Base-by-base conservation (phyloP, 2,888 invertebrate genomes). In the Melieria crassipennis region DNA sequence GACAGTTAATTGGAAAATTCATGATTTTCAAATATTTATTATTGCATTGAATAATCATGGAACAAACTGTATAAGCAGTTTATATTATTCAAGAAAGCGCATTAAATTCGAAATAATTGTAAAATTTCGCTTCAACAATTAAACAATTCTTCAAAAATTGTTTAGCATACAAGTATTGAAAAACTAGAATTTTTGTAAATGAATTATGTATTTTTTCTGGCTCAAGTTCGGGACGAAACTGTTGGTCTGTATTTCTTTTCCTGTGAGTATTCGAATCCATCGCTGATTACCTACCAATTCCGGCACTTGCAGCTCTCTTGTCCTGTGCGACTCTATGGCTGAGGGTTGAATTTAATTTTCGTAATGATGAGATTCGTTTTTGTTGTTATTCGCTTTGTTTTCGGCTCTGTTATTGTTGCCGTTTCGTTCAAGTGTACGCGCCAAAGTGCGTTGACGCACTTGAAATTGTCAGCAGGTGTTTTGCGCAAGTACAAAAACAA, bases 401-500 rank as follows among this genome's bases (percentile, higher is more conserved):
- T 58, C 55, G 46, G 52, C 52, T 10, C 52, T 61, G 46, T 70
- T 70, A 30, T 43, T 65, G 52, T 55, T 61, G 58, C n/a, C n/a
- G 13, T 64, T 68, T 52, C 52, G 13, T 16, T 30, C 72, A 74
- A 76, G 74, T 77, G 73, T 30, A 30, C 30, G 30, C 30, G 30
- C 69, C 73, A 73, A 76, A 75, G 74, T 75, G 76, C 73, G 78
- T 76, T 73, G 78, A 64, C 58, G 80, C 84, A 85, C 86, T 85
- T 84, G 80, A 85, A 84, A 84, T 85, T 85, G 86, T 83, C 86
- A 85, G 85, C 86, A 85, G 85, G 85, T 85, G 85, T 81, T 80
- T 79, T 80, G 81, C 81, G 82, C 77, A 76, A 82, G 83, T 77
- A 84, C 69, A 68, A 68, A 30, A 30, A 30, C 30, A 30, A 30